phyloP scores from a whole-genome alignment of 2,797 vertebrate species.

The Philypnodon macrostomus region DNA sequence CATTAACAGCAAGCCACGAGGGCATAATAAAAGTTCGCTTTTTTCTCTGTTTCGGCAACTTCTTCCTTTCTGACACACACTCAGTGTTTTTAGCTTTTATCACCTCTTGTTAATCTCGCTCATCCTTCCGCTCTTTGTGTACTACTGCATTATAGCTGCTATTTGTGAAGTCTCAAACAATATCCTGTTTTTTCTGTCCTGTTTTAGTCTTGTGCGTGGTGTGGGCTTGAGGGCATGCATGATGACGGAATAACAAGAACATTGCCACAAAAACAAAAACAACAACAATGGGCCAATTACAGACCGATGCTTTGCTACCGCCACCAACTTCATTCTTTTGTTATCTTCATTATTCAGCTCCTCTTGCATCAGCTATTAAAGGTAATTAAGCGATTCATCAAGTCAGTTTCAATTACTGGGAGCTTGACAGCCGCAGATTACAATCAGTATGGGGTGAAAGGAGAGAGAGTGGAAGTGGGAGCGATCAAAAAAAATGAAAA shows the following conservation, averaged over 20 bases:
- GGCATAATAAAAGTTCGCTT: constrained; percentile 61
- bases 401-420: constrained; percentile 92
- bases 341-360: constrained; percentile 89
- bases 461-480: constrained; percentile 37
- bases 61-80: constrained; percentile 19
- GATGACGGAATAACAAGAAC: constrained; percentile 46
- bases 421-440: constrained; percentile 88
- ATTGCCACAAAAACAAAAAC: constrained; percentile 61
- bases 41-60: constrained; percentile 41
- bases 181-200: constrained; percentile 47
- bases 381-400: constrained; percentile 95
- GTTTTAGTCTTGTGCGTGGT: constrained; percentile 39
- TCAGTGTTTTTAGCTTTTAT: constrained; percentile 49
- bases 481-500: constrained; percentile 36
- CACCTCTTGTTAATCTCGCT: constrained; percentile 57
- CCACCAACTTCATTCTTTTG: constrained; percentile 72
- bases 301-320: constrained; percentile 74
- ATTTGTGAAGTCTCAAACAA: constrained; percentile 52
- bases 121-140: constrained; percentile 40
- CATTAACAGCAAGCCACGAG: constrained; percentile 59
- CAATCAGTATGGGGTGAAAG: constrained; percentile 78
- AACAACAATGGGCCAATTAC: constrained; percentile 76
- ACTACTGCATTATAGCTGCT: constrained; percentile 7
- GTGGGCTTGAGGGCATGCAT: constrained; percentile 30
- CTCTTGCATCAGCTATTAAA: constrained; percentile 88